Base-by-base conservation (phyloP, 1,140 invertebrate species). In the Aplysia californica region DNA sequence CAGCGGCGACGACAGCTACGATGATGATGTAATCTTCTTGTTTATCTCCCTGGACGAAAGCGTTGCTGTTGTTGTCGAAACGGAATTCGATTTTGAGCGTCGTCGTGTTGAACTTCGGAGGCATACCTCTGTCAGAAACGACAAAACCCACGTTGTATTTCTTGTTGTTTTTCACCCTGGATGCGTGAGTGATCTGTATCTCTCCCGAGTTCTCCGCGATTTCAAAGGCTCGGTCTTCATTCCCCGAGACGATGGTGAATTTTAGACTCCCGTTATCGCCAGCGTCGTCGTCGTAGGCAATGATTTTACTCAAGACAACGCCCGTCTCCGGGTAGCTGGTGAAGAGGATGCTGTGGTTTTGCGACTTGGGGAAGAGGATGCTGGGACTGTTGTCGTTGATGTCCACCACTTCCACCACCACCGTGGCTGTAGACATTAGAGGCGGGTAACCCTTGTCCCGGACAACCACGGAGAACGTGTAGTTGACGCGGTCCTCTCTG, bases 261-360 rank as follows among this genome's bases (percentile, higher is more conserved):
- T 95, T 97, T 0, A 99, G 95, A 33, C 95, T 87, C 0, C 96
- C 96, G 88, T 99, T 98, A 18, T 95, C 96, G 5, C 81, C 86
- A 6, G 72, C 69, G 67, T 90, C 87, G 18, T 73, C 26, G 72
- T 89, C 87, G 36, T 76, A 78, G 5, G 88, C 82, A n/a, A 76
- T 71, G 20, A 88, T 81, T 31, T 79, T 80, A 4, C 83, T 75
- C 5, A 89, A 78, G 2, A 81, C 75, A 33, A 94, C 95, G n/a
- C 96, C 96, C 29, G 94, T 95, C n/a, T 96, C 96, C 29, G 95
- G 90, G 2, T 69, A 23, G 6, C 59, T 81, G 26, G 98, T 98
- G 90, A 98, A 96, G 0, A 75, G 73, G 6, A 85, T 96, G 55
- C 93, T 94, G 77, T 98, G 93, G 77, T 92, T 95, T 82, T 97